phyloP scores from a whole-genome alignment of 2,113 vertebrate species.

The Microcebus jonahi region DNA sequence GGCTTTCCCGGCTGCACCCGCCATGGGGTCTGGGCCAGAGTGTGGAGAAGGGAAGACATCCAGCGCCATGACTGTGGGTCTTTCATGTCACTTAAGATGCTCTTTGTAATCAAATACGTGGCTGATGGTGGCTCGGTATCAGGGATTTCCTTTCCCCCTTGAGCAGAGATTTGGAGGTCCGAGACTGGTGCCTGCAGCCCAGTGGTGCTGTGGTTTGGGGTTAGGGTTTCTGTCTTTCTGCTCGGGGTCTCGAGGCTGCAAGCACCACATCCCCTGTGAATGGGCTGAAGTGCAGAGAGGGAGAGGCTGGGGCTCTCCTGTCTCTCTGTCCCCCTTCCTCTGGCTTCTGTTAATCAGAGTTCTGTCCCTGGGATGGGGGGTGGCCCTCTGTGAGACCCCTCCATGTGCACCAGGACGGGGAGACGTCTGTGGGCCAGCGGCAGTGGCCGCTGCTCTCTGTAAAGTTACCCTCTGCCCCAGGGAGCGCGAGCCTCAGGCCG shows the following conservation, averaged over 20 bases:
- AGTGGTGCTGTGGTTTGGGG: background rate
- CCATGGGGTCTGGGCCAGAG: background rate
- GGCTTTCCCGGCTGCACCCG: background rate
- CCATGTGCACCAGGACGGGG: no score
- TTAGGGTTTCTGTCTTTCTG: background rate
- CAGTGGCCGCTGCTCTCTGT: background rate
- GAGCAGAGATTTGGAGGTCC: background rate
- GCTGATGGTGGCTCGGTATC: background rate
- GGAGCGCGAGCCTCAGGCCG: background rate
- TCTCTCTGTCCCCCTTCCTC: accelerated
- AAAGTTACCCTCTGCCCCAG: background rate
- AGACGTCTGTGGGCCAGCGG: background rate
- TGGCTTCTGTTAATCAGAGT: background rate
- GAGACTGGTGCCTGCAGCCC: accelerated
- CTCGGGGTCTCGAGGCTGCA: background rate
- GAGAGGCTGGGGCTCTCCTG: background rate
- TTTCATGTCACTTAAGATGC: background rate
- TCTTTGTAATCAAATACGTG: background rate
- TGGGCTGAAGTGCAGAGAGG: no score
- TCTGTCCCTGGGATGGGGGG: background rate
- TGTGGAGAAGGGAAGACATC: background rate
- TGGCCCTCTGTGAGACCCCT: background rate
- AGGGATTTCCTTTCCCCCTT: background rate
- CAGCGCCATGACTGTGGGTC: background rate
- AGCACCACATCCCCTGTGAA: background rate